Conservation (phyloP, 2,888 invertebrate species). For the Hypercompe scribonia region DNA sequence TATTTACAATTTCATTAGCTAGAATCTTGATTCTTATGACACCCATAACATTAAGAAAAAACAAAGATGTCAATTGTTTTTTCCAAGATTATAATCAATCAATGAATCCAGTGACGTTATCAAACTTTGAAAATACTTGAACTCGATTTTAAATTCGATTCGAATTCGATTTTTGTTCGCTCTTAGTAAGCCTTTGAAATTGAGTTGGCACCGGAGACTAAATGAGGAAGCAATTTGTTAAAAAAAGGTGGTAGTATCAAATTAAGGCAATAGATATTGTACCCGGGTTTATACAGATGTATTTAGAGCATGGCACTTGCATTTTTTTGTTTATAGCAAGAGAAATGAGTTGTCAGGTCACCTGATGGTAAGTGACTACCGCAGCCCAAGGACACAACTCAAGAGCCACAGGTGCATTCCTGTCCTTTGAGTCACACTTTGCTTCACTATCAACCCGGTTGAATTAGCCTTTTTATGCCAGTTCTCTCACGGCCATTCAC, state of each 20-base stretch:
- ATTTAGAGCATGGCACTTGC: neutral
- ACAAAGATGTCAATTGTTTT: too few species aligned
- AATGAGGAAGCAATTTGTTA: neutral
- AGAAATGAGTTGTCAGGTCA: too few species aligned
- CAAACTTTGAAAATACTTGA: neutral
- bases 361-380: too few species aligned
- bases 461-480: too few species aligned
- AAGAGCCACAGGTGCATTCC: too few species aligned
- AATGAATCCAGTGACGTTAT: neutral
- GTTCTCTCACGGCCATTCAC: too few species aligned
- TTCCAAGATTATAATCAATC: neutral
- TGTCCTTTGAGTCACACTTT: too few species aligned
- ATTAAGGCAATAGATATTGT: neutral
- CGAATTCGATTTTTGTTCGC: neutral
- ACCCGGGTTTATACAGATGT: neutral
- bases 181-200: neutral
- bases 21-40: neutral
- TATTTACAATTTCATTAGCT: neutral
- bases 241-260: neutral
- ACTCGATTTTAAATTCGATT: neutral
- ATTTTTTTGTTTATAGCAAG: too few species aligned
- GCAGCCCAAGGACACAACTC: too few species aligned
- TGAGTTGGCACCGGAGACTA: neutral
- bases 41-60: neutral
- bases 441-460: too few species aligned